Percentiles rank a stretch among this genome's conserved stretches.
These are phyloP conservation scores for Carcharodon carcharias DNA, from an alignment of 2,797 vertebrate genomes.

Conservation along the genomic window DNA sequence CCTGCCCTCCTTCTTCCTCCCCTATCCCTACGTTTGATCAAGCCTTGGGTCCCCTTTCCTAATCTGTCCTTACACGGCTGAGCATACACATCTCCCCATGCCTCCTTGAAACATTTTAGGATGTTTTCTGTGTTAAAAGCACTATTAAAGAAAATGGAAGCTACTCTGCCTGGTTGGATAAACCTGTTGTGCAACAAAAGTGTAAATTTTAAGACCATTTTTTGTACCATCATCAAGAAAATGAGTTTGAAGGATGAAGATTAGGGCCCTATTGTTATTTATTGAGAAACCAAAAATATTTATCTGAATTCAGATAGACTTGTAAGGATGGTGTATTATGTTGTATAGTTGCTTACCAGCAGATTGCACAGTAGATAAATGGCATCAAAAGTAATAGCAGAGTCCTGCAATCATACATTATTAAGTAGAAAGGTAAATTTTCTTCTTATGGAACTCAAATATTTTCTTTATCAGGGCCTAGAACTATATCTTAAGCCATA, in stretches of 20 bases:
- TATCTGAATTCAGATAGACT: background rate
- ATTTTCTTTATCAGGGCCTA: background rate
- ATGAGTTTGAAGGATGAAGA: background rate
- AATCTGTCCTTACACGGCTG: background rate
- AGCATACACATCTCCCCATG: background rate
- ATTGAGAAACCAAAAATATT: background rate
- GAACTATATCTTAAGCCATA: background rate
- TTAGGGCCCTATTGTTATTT: background rate
- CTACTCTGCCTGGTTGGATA: background rate
- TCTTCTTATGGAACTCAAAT: too few relatives aligned
- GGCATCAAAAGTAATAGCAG: background rate
- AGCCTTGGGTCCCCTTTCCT: background rate
- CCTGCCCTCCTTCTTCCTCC: too few relatives aligned
- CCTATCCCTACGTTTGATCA: background rate
- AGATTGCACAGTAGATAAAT: background rate
- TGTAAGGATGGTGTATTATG: background rate
- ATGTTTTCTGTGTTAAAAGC: background rate
- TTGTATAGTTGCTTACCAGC: background rate
- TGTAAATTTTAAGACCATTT: background rate
- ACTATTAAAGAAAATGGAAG: background rate
- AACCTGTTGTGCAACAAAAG: background rate
- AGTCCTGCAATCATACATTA: slow-evolving; percentile 1
- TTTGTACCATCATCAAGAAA: background rate
- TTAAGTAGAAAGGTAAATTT: background rate
- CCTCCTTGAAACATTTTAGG: too few relatives aligned